Percentiles rank a stretch among this genome's conserved stretches.
Conservation (phyloP, 2,113 vertebrate species). For the Leptobrachium leishanense region DNA sequence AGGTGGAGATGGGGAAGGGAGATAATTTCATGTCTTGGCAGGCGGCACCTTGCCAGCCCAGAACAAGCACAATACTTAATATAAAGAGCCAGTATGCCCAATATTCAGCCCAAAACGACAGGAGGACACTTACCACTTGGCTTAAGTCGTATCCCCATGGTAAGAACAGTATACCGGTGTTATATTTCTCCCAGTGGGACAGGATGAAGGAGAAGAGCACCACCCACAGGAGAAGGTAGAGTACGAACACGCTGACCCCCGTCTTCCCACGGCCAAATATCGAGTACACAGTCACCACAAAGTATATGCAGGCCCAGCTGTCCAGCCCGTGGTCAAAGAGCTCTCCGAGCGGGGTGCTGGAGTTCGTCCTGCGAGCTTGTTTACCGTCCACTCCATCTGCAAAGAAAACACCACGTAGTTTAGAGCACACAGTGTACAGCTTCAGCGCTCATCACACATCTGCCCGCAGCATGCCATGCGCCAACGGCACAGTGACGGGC, state of each 20-base stretch:
- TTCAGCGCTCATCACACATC: not conserved
- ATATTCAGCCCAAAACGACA: too few relatives aligned
- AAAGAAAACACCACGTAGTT: not conserved
- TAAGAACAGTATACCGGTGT: conserved; percentile 95
- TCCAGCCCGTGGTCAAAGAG: conserved; percentile 97
- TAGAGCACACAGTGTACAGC: not conserved
- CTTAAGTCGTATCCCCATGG: conserved; percentile 98
- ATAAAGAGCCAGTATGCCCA: too few relatives aligned
- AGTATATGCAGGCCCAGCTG: conserved; percentile 97
- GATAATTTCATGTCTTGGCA: too few relatives aligned
- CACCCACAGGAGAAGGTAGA: conserved; percentile 93
- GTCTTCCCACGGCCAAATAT: conserved; percentile 88
- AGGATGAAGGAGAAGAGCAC: conserved; percentile 98
- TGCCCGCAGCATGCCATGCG: not conserved
- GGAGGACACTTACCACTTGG: conserved; percentile 86
- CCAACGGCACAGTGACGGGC: too few relatives aligned
- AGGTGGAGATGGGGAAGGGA: too few relatives aligned
- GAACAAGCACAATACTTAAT: too few relatives aligned
- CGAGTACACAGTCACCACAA: conserved; percentile 95
- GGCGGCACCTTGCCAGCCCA: too few relatives aligned
- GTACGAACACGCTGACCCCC: conserved; percentile 84
- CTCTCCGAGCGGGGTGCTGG: conserved; percentile 93
- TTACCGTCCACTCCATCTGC: conserved; percentile 96
- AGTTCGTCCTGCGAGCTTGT: conserved; percentile 93
- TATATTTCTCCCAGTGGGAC: conserved; percentile 99